These are phyloP conservation scores for Popillia japonica DNA, from an alignment of 1,140 invertebrate species.

Conservation along the genomic window DNA sequence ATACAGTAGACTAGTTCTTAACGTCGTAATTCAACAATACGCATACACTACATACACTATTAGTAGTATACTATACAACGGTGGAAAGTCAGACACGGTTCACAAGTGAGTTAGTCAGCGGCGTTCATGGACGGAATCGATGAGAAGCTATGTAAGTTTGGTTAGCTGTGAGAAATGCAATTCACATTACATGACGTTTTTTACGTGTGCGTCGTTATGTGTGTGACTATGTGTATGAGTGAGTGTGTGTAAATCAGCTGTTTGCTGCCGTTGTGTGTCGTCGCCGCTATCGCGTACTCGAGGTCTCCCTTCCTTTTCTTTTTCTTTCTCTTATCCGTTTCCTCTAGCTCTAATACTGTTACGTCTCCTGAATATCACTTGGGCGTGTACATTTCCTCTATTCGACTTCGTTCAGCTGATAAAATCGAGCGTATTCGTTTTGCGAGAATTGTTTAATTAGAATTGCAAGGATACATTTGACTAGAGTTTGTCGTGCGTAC, in stretches of 20 bases:
- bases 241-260: background rate
- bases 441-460: background rate
- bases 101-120: slow-evolving; percentile 3
- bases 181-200: slow-evolving; percentile 28
- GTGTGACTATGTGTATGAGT: background rate
- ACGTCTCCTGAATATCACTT: background rate
- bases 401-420: background rate
- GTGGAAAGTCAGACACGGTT: background rate
- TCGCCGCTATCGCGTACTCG: slow-evolving; percentile 15
- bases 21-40: slow-evolving; percentile 18
- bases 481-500: no score
- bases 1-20: slow-evolving; percentile 7
- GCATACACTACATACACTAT: background rate
- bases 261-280: background rate
- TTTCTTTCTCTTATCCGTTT: slow-evolving; percentile 25
- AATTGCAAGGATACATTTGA: background rate
- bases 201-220: slow-evolving; percentile 8
- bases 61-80: background rate
- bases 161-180: slow-evolving; percentile 31
- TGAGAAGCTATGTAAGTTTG: background rate
- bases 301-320: background rate
- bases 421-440: background rate
- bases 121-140: slow-evolving; percentile 6
- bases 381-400: background rate
- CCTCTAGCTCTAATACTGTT: background rate